A percentile compares a stretch with the other conserved stretches of the same genome.
phyloP scores from a whole-genome alignment of 2,888 invertebrate species.

The Bhutanitis thaidina region DNA sequence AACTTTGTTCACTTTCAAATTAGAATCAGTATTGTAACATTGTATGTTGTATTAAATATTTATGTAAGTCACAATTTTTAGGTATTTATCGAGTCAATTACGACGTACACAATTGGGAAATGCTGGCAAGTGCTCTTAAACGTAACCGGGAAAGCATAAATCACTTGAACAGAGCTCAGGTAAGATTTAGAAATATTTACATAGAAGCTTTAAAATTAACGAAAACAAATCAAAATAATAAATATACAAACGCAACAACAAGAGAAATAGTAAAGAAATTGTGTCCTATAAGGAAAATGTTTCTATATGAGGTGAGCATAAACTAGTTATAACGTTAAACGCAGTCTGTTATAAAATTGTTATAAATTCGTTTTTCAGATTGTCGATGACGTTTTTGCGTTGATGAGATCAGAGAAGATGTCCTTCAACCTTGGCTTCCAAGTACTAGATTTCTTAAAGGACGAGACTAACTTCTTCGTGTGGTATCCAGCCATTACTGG shows the following conservation, averaged over 20 bases:
- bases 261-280: too few species aligned
- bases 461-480: conserved; percentile 58
- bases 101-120: conserved; percentile 75
- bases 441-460: conserved; percentile 60
- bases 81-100: conserved; percentile 86
- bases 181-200: conserved; percentile 45
- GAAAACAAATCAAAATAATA: too few species aligned
- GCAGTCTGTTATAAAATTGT: too few species aligned
- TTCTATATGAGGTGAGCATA: too few species aligned
- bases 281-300: too few species aligned
- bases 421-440: conserved; percentile 52
- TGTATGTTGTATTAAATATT: too few species aligned
- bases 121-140: conserved; percentile 64
- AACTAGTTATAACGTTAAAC: too few species aligned
- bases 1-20: too few species aligned
- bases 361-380: conserved; percentile 44
- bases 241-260: too few species aligned
- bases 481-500: conserved; percentile 70
- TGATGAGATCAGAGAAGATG: conserved; percentile 59
- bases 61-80: too few species aligned
- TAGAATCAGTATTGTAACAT: too few species aligned
- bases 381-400: conserved; percentile 66
- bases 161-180: conserved; percentile 86
- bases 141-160: conserved; percentile 66
- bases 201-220: too few species aligned